phyloP scores from a whole-genome alignment of 2,797 vertebrate genomes.

The Tokudaia muenninki region DNA sequence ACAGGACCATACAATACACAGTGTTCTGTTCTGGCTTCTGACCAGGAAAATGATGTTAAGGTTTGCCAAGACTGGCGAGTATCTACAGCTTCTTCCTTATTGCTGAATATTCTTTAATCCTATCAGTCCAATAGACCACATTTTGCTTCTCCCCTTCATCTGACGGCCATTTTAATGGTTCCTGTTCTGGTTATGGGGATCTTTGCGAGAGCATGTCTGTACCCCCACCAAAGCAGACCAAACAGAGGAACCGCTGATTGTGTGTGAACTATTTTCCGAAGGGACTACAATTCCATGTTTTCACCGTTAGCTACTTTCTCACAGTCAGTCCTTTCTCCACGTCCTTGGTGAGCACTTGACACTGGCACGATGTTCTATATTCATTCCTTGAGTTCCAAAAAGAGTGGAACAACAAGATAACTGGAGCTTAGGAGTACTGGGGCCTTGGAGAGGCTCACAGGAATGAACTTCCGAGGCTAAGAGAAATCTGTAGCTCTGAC shows the following conservation, averaged over 20 bases:
- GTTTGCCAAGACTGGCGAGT: not conserved
- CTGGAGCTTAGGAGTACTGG: not conserved
- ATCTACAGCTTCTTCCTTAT: not conserved
- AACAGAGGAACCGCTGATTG: not conserved
- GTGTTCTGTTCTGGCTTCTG: not conserved
- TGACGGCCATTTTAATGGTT: too few species aligned
- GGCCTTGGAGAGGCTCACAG: not conserved
- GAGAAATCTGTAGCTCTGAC: not conserved
- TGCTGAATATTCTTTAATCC: not conserved
- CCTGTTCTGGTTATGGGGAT: not conserved
- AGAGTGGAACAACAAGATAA: rapidly evolving
- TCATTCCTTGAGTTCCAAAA: not conserved
- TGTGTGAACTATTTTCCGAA: not conserved
- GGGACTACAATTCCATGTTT: not conserved
- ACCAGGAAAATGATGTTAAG: not conserved
- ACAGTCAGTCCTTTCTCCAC: not conserved
- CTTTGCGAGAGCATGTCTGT: not conserved
- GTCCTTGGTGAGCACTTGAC: not conserved
- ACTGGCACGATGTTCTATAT: not conserved
- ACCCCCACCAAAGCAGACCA: not conserved
- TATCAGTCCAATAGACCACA: not conserved
- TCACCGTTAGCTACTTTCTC: not conserved
- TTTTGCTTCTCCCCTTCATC: not conserved
- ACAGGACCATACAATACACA: not conserved
- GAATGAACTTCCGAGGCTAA: not conserved